Evolutionary conservation across 2,113 vertebrate species (phyloP).

Genomic region (Lethenteron reissneri): DNA sequence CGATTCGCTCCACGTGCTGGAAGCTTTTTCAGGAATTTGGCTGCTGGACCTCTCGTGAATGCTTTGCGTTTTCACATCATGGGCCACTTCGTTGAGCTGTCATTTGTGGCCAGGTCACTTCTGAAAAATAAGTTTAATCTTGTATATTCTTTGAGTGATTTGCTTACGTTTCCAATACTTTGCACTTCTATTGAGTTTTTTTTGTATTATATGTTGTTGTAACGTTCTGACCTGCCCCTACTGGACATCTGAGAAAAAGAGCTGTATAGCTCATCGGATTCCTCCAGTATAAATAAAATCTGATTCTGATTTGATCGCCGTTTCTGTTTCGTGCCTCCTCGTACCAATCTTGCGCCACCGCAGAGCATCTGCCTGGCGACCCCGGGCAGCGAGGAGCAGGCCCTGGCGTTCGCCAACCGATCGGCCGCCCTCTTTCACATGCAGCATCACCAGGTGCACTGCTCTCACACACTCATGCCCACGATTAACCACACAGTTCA

Average conservation of each 20-base stretch:
- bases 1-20: too few relatives aligned
- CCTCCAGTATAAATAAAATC: not conserved
- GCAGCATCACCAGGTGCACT: slow-evolving; percentile 30
- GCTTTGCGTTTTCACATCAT: too few relatives aligned
- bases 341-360: slow-evolving; percentile 10
- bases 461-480: too few relatives aligned
- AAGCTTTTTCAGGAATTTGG: too few relatives aligned
- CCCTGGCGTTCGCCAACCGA: slow-evolving; percentile 68
- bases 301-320: not conserved
- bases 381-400: slow-evolving; percentile 29
- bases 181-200: not conserved
- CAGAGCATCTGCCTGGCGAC: slow-evolving; percentile 44
- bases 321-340: not conserved
- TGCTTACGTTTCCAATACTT: not conserved
- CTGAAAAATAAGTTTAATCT: too few relatives aligned
- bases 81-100: too few relatives aligned
- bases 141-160: too few relatives aligned
- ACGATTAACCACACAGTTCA: too few relatives aligned
- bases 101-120: too few relatives aligned
- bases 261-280: not conserved
- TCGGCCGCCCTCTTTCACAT: slow-evolving; percentile 57
- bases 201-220: not conserved
- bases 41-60: too few relatives aligned
- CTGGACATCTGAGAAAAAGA: too few relatives aligned
- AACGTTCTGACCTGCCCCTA: not conserved